Evolutionary conservation across 2,113 vertebrate species (phyloP), one percentile per base, ranked within the genome.

Genomic region (Sula dactylatra): DNA sequence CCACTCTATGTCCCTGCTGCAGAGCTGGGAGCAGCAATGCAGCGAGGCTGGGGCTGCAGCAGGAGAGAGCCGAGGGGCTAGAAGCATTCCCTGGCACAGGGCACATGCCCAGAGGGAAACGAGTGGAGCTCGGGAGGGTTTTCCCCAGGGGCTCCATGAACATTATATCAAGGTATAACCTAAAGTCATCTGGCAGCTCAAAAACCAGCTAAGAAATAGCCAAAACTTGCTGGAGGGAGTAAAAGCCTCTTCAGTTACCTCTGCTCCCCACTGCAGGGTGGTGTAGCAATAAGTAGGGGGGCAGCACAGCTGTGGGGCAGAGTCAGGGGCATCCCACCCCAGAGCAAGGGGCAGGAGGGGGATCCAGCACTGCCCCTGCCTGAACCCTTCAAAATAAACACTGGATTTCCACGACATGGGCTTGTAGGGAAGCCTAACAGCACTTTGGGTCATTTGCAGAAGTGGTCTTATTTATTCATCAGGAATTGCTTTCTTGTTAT

Each of bases 1-100:
- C 44, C 25, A 3, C 58, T 19, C 47, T 2, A 0, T 10, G 7
- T 47, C 44, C 29, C 70, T 36, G 62, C 44, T 42, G 26, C 11
- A 18, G 67, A 62, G 17, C 52, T 16, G 25, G 59, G 70, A 78
- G 55, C 74, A 88, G 45, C n/a, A 5, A 31, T 5, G 25, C 82
- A 61, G 61, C 6, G 2, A 34, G 40, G 8, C 26, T 1, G 2
- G 14, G n/a, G 47, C 54, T 69, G 40, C 0, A 2, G 31, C n/a
- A n/a, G 34, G 32, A 70, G 14, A 55, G 65, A 59, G 65, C 6
- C 0, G 3, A 74, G 40, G 29, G 18, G 16, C 12, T 54, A 52
- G 40, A 55, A 70, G 66, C 61, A 65, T 50, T n/a, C 55, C 22
- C 36, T 56, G 76, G 55, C 42, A n/a, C 1, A 4, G 32, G n/a